phyloP scores from a whole-genome alignment of 2,888 invertebrate genomes.

The Galeruca laticollis region DNA sequence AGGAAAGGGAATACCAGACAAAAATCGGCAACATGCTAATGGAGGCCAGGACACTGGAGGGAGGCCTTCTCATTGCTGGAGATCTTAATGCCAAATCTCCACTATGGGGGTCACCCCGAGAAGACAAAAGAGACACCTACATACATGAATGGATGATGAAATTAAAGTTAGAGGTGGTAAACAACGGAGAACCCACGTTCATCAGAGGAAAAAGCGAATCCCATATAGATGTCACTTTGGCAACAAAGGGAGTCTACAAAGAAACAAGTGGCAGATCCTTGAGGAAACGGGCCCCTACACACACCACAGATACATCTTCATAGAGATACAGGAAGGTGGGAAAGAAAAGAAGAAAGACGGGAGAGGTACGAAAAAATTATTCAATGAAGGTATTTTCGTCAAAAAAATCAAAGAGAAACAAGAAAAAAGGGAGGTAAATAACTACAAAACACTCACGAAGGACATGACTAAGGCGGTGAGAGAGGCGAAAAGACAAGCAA shows the following conservation, averaged over 20 bases:
- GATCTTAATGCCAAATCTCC: constrained; percentile 20
- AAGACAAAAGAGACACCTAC: background rate
- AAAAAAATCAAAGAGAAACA: no score
- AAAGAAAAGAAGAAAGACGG: background rate
- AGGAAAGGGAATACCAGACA: no score
- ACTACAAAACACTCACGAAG: background rate
- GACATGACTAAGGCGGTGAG: background rate
- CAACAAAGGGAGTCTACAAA: background rate
- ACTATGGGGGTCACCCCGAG: background rate
- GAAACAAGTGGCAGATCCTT: background rate
- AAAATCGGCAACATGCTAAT: background rate
- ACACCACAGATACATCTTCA: background rate
- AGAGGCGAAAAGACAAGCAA: background rate
- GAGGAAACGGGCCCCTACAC: background rate
- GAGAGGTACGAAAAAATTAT: background rate
- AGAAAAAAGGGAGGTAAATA: no score
- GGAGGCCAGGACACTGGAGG: background rate
- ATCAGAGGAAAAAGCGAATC: background rate
- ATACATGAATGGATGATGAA: background rate
- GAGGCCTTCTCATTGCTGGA: background rate
- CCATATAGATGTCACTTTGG: no score
- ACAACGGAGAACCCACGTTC: constrained; percentile 14
- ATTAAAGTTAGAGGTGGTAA: constrained; percentile 1
- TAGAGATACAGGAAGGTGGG: background rate
- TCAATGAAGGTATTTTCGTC: no score